Conservation (phyloP, 1,140 invertebrate genomes). For the Aphelenchoides fujianensis region DNA sequence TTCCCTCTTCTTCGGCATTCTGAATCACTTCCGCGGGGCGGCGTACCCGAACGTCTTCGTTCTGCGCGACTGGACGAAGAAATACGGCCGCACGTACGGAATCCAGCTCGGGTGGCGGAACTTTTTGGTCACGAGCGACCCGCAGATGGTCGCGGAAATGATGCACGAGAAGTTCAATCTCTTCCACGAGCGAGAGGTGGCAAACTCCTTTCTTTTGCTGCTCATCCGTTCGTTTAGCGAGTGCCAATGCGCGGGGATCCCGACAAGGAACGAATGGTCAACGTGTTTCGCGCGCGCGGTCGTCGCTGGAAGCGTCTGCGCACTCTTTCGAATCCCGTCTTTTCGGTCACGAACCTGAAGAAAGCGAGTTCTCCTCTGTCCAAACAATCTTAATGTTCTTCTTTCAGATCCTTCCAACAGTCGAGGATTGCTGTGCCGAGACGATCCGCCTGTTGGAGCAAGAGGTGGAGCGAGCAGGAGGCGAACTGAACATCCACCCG, state of each 20-base stretch:
- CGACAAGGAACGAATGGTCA: conserved; percentile 28
- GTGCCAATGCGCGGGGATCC: conserved; percentile 33
- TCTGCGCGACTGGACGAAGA: conserved; percentile 62
- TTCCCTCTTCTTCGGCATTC: conserved; percentile 63
- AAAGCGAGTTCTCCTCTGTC: conserved; percentile 53
- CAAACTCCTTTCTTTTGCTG: background rate
- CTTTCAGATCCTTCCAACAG: conserved; percentile 51
- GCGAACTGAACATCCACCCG: conserved; percentile 25
- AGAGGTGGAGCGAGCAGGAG: background rate
- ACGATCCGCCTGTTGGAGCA: conserved; percentile 42
- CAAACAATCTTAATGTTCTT: background rate
- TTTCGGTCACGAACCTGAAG: conserved; percentile 64
- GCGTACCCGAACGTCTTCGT: conserved; percentile 36
- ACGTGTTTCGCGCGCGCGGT: conserved; percentile 54
- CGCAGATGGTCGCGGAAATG: conserved; percentile 63
- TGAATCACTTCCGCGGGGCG: conserved; percentile 51
- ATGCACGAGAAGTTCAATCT: conserved; percentile 65
- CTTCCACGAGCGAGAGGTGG: conserved; percentile 63
- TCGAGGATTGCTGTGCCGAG: conserved; percentile 49
- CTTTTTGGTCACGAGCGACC: conserved; percentile 64
- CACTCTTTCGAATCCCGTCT: conserved; percentile 64
- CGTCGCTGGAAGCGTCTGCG: conserved; percentile 63
- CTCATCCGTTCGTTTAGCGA: conserved; percentile 26
- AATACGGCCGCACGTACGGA: conserved; percentile 64
- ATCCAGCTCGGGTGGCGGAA: conserved; percentile 54